A percentile compares a stretch with the other conserved stretches of the same genome.
Conservation (phyloP, 1,140 invertebrate genomes). For the Brachionus asplanchnoidis region DNA sequence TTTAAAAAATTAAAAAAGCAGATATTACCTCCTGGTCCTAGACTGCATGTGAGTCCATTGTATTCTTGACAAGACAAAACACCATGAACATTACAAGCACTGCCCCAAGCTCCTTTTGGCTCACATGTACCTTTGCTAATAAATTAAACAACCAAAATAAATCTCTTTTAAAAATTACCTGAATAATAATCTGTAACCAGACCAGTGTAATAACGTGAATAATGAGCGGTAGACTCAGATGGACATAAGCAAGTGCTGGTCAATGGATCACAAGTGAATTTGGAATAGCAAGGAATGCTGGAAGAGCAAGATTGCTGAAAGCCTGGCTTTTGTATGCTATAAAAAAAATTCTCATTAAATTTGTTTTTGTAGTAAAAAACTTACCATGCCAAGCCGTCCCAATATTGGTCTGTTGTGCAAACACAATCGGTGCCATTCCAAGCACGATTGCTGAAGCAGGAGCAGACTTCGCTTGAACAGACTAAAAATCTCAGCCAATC, state of each 20-base stretch:
- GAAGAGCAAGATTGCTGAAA: slow-evolving; percentile 16
- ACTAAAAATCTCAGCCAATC: slow-evolving; percentile 16
- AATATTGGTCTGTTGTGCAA: neutral
- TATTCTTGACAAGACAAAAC: slow-evolving; percentile 30
- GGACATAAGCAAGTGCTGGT: slow-evolving; percentile 36
- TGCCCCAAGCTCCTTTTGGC: neutral
- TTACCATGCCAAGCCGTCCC: slow-evolving; percentile 33
- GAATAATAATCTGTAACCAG: slow-evolving; percentile 7
- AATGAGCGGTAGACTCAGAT: neutral
- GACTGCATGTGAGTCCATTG: neutral
- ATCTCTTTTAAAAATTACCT: neutral
- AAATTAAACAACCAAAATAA: neutral
- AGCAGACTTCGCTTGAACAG: neutral
- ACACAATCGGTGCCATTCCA: slow-evolving; percentile 38
- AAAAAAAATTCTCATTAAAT: neutral
- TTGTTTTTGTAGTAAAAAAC: neutral
- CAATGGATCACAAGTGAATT: slow-evolving; percentile 19
- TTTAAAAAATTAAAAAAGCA: no score
- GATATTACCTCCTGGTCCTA: neutral
- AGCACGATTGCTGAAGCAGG: neutral
- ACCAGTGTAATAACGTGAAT: slow-evolving; percentile 7
- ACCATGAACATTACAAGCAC: neutral
- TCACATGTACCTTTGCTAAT: neutral
- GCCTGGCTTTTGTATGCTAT: neutral
- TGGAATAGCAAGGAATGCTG: neutral